Conservation (phyloP, 2,113 vertebrate genomes). For the Percina caprodes region DNA sequence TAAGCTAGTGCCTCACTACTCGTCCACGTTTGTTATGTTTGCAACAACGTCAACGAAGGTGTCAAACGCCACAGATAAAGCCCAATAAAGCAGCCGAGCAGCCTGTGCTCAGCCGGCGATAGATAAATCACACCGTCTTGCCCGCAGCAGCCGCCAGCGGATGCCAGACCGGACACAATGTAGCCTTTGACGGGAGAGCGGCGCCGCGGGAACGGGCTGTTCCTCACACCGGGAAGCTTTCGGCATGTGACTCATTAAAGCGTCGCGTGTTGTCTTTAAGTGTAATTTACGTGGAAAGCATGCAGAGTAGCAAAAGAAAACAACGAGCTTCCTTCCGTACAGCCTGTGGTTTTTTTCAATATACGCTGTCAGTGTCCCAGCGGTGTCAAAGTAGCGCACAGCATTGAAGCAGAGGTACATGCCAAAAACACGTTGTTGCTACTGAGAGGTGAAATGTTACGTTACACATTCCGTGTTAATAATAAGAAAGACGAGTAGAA, state of each 20-base stretch:
- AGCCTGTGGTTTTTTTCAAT: constrained; percentile 23
- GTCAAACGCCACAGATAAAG: background rate
- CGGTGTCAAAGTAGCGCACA: constrained; percentile 19
- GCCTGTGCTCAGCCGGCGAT: constrained; percentile 8
- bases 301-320: background rate
- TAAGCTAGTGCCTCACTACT: background rate
- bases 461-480: rapidly evolving
- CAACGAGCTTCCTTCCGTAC: constrained; percentile 24
- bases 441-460: too few species aligned
- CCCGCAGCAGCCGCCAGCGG: constrained; percentile 60
- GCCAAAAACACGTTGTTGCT: background rate
- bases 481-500: background rate
- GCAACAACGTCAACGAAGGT: background rate
- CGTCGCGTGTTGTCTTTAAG: background rate
- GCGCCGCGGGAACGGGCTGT: constrained; percentile 43
- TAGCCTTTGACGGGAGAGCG: constrained; percentile 69
- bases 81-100: background rate
- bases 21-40: background rate
- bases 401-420: background rate
- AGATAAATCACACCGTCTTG: constrained; percentile 53
- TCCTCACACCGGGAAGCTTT: constrained; percentile 26
- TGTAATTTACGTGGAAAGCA: background rate
- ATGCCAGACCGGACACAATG: constrained; percentile 74
- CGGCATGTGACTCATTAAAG: background rate
- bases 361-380: background rate